These are phyloP conservation scores for Catharus minimus DNA, from an alignment of 2,113 vertebrate genomes.

Conservation along the genomic window DNA sequence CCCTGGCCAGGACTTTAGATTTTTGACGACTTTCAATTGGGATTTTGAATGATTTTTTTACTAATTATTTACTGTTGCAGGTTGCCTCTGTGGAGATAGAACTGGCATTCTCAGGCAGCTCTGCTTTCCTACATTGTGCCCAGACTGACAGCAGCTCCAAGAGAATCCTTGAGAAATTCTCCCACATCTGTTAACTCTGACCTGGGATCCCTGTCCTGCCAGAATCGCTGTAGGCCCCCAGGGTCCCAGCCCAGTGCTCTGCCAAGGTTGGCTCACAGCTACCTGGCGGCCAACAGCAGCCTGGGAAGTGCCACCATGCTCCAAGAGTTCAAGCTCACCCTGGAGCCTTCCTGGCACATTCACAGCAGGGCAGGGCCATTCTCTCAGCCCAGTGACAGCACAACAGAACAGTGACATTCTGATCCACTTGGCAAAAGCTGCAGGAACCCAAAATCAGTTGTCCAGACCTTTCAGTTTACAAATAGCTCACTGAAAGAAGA, in stretches of 20 bases:
- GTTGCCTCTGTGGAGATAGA: not conserved
- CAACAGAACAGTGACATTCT: not conserved
- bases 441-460: not conserved
- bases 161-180: not conserved
- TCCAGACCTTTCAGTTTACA: not conserved
- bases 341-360: not conserved
- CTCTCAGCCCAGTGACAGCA: not conserved
- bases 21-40: not conserved
- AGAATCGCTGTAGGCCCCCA: not conserved
- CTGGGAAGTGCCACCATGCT: not conserved
- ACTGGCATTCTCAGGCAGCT: not conserved
- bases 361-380: accelerated
- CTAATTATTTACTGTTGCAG: not conserved
- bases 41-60: not conserved
- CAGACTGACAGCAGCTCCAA: not conserved
- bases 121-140: not conserved
- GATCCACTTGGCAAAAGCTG: not conserved
- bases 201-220: accelerated
- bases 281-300: not conserved
- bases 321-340: not conserved
- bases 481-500: not conserved
- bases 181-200: accelerated
- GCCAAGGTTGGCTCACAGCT: not conserved
- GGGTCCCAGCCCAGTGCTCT: not conserved
- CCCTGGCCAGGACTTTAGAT: not conserved